These are phyloP conservation scores for Sylvicola fuscatus DNA, from an alignment of 2,888 invertebrate species.

Conservation along the genomic window DNA sequence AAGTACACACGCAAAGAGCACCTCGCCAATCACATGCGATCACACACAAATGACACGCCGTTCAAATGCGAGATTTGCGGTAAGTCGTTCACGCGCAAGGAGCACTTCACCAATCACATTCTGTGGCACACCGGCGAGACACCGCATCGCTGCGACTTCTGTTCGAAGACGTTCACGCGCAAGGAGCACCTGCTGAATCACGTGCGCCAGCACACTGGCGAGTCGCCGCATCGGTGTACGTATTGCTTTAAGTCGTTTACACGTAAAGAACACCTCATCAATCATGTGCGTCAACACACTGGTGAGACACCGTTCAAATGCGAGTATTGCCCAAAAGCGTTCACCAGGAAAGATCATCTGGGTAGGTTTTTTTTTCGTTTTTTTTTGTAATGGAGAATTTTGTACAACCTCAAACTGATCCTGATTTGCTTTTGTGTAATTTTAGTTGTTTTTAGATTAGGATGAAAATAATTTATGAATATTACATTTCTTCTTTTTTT, in stretches of 20 bases:
- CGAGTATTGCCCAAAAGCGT: conserved; percentile 68
- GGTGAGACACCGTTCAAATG: conserved; percentile 64
- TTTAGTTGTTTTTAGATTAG: too few relatives aligned
- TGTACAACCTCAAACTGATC: too few relatives aligned
- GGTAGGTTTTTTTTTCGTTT: conserved; percentile 15
- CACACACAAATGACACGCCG: conserved; percentile 74
- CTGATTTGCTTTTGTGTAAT: too few relatives aligned
- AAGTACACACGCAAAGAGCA: conserved; percentile 79
- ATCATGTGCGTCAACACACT: conserved; percentile 67
- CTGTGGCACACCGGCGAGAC: conserved; percentile 78
- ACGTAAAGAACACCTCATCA: conserved; percentile 72
- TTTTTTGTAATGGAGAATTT: neutral
- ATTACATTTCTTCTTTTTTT: too few relatives aligned
- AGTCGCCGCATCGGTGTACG: conserved; percentile 42
- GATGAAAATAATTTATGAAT: too few relatives aligned
- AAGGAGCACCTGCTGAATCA: conserved; percentile 75
- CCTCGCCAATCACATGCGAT: conserved; percentile 71
- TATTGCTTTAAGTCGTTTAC: conserved; percentile 74
- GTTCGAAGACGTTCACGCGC: conserved; percentile 68
- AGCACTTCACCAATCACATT: conserved; percentile 79
- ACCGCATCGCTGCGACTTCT: conserved; percentile 68
- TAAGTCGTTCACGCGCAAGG: conserved; percentile 73
- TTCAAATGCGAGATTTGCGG: conserved; percentile 75
- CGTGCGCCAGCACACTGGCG: conserved; percentile 60
- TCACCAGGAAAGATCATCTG: conserved; percentile 66